Evolutionary conservation across 2,888 invertebrate species (phyloP), one percentile per base, ranked within the genome.

Genomic region (Aplocera efformata): DNA sequence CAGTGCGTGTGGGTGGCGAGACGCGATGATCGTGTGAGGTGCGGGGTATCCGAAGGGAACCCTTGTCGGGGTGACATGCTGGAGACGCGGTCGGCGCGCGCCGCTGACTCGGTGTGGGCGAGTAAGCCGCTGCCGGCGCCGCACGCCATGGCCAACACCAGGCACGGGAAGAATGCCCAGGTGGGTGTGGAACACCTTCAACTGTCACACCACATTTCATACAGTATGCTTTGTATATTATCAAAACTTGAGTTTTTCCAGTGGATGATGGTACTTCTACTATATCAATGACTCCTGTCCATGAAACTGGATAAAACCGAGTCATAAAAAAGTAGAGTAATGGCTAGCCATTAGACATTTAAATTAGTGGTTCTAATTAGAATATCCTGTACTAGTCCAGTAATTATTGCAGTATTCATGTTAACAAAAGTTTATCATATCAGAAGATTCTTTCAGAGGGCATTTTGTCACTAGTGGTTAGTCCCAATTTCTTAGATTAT

Each of bases 151-250:
- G 86, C 89, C 60, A 88, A 76, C 73, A 69, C 81, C 53, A 76
- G 88, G 68, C 88, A 89, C 70, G 95, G 95, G 83, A 96, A 96
- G 91, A 84, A 81, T 52, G 91, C 94, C 77, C 92, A 92, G 85
- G 88, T 86, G 71, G 46, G 53, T 56, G 52, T 17, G 31, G 10
- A 13, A 27, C 43, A 41, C 20, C 40, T 32, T 36, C 7, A 30
- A 33, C 41, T 28, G 27, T 36, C 20, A 20, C 13, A 41, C 13
- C 2, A 17, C 13, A 17, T 17, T 20, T 25, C 30, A 34, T 10
- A 21, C 27, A 27, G 17, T 17, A 17, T 17, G 3, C 5, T 17
- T 3, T 17, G 13, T 17, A 5, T 17, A 17, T 17, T 17, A 17
- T 17, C 13, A 39, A 10, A 21, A 27, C 21, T n/a, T 17, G 21